These are phyloP conservation scores for Dromaius novaehollandiae DNA, from an alignment of 2,113 vertebrate species.

Conservation along the genomic window DNA sequence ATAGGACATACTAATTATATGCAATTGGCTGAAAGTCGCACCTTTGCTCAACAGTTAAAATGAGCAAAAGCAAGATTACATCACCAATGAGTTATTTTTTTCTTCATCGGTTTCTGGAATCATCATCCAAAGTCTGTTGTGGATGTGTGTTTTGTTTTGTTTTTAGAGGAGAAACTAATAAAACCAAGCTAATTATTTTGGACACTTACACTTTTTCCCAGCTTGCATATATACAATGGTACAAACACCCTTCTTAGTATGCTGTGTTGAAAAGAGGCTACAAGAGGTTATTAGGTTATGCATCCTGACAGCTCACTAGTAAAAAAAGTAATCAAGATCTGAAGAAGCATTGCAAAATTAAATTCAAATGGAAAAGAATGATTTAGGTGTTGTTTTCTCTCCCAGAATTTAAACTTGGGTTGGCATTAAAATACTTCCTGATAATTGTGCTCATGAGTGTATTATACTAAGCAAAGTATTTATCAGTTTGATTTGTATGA, in stretches of 20 bases:
- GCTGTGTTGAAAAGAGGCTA: not conserved
- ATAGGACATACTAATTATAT: fast-evolving
- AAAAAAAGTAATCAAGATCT: not conserved
- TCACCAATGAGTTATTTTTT: not conserved
- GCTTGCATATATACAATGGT: not conserved
- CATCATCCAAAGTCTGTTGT: not conserved
- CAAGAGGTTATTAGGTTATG: not conserved
- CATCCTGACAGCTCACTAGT: not conserved
- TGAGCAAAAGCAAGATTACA: not conserved
- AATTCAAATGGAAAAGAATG: not conserved
- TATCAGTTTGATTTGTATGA: not conserved
- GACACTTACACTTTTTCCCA: not conserved
- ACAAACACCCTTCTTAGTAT: not conserved
- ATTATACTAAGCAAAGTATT: not conserved
- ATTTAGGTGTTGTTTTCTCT: not conserved
- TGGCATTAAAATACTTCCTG: not conserved
- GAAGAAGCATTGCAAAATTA: slow-evolving; percentile 2
- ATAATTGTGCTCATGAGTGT: not conserved
- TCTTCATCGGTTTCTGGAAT: not conserved
- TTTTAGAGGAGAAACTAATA: not conserved
- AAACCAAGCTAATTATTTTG: not conserved
- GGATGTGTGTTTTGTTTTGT: not conserved
- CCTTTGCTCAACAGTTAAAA: not conserved
- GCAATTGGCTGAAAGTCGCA: fast-evolving
- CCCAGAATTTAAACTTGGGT: not conserved